Conservation (phyloP, 2,888 invertebrate species). For the Harpalus rufipes region DNA sequence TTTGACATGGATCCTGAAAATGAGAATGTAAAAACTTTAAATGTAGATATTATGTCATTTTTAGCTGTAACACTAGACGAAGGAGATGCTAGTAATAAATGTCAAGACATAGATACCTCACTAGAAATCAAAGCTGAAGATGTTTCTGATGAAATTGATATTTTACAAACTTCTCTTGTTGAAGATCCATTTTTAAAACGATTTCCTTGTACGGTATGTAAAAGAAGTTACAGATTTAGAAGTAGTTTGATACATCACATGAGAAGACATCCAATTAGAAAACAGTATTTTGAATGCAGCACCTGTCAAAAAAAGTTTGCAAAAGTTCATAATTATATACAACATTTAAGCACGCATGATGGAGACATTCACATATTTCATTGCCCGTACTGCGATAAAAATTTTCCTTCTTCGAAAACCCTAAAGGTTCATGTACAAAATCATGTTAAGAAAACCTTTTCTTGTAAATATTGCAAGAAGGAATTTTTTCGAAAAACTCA, state of each 20-base stretch:
- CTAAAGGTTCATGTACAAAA: constrained; percentile 55
- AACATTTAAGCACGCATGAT: constrained; percentile 53
- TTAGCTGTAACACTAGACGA: constrained; percentile 61
- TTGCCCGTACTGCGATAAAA: constrained; percentile 55
- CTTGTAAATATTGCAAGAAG: constrained; percentile 53
- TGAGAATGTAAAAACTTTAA: constrained; percentile 48
- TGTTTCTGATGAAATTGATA: constrained; percentile 21
- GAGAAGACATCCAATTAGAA: constrained; percentile 49
- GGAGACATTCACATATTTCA: constrained; percentile 26
- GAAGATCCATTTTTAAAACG: constrained; percentile 35
- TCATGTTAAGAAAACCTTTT: constrained; percentile 20
- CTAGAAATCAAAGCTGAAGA: constrained; percentile 37
- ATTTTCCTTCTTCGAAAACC: constrained; percentile 15
- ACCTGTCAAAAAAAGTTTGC: constrained; percentile 45
- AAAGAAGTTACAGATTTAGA: constrained; percentile 50
- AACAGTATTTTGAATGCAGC: constrained; percentile 54
- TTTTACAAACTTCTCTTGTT: constrained; percentile 30
- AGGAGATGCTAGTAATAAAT: constrained; percentile 34
- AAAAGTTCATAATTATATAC: constrained; percentile 29
- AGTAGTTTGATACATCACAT: constrained; percentile 58
- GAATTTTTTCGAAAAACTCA: constrained; percentile 45
- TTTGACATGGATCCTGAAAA: constrained; percentile 21
- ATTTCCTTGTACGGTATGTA: constrained; percentile 43
- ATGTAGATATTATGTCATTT: constrained; percentile 58
- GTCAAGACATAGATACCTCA: constrained; percentile 10